A percentile compares a stretch with the other conserved stretches of the same genome.
Conservation (phyloP, 2,888 invertebrate species). For the Herminia tarsipennalis region DNA sequence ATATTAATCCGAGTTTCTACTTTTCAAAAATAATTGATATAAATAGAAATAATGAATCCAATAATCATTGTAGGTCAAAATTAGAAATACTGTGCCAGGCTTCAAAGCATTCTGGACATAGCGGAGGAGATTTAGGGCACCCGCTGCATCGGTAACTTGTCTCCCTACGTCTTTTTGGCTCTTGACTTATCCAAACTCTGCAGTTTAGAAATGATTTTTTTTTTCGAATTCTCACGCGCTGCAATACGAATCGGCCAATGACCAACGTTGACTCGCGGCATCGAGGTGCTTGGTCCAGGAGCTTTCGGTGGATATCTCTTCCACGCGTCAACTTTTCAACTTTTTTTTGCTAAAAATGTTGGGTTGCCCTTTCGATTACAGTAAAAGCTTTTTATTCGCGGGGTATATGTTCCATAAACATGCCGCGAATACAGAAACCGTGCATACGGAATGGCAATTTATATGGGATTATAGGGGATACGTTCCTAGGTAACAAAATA, state of each 20-base stretch:
- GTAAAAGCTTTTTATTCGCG: too few relatives aligned
- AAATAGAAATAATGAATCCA: background rate
- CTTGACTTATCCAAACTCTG: background rate
- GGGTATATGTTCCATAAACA: too few relatives aligned
- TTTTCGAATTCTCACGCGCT: constrained; percentile 3
- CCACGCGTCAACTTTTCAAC: constrained; percentile 4
- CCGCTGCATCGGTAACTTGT: constrained; percentile 10
- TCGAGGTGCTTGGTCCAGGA: background rate
- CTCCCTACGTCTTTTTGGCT: constrained; percentile 5
- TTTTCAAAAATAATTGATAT: too few relatives aligned
- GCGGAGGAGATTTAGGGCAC: constrained; percentile 1
- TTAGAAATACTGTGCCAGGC: constrained; percentile 5
- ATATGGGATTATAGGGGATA: too few relatives aligned
- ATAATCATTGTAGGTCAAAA: background rate
- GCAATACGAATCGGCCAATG: constrained; percentile 7
- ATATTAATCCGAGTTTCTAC: too few relatives aligned
- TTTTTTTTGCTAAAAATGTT: too few relatives aligned
- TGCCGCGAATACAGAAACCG: too few relatives aligned
- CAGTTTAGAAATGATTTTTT: constrained; percentile 2
- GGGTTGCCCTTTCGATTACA: too few relatives aligned
- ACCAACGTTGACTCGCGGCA: background rate
- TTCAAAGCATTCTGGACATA: constrained; percentile 11
- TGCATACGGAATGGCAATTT: too few relatives aligned
- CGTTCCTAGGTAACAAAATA: too few relatives aligned
- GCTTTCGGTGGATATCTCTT: constrained; percentile 2